Conservation (phyloP, 1,140 invertebrate species). For the Bombus superbus region DNA sequence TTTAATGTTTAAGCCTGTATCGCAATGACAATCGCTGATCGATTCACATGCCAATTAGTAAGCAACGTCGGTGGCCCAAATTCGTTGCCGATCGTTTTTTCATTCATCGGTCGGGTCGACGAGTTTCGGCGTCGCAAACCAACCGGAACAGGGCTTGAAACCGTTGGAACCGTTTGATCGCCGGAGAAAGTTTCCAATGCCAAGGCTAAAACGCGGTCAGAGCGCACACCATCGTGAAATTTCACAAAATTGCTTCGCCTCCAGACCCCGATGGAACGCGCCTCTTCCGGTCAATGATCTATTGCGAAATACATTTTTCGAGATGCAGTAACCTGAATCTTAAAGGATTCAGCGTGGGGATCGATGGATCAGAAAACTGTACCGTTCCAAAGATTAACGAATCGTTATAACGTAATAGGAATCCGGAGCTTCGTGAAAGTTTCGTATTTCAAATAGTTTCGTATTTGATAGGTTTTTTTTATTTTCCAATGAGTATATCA, state of each 20-base stretch:
- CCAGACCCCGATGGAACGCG: conserved; percentile 1
- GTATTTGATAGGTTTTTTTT: no score
- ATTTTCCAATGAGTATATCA: no score
- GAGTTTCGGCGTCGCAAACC: conserved; percentile 14
- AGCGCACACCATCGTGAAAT: conserved; percentile 31
- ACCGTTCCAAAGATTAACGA: no score
- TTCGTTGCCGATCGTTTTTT: conserved; percentile 28
- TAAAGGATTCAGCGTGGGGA: neutral
- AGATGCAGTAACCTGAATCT: neutral
- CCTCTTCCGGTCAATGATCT: neutral
- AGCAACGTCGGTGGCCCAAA: conserved; percentile 17
- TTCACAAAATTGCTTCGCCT: conserved; percentile 44
- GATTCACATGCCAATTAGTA: conserved; percentile 21
- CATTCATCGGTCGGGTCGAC: neutral
- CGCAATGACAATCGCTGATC: no score
- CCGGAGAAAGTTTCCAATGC: conserved; percentile 69
- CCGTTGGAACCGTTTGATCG: conserved; percentile 48
- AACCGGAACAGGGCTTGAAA: conserved; percentile 18
- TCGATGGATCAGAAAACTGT: neutral
- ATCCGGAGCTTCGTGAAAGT: no score
- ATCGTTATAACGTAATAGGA: no score
- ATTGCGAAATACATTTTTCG: neutral
- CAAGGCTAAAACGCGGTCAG: conserved; percentile 71
- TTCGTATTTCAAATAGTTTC: no score
- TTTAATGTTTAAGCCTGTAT: no score